Conservation (phyloP, 2,888 invertebrate genomes). For the Ariolimax columbianus region DNA sequence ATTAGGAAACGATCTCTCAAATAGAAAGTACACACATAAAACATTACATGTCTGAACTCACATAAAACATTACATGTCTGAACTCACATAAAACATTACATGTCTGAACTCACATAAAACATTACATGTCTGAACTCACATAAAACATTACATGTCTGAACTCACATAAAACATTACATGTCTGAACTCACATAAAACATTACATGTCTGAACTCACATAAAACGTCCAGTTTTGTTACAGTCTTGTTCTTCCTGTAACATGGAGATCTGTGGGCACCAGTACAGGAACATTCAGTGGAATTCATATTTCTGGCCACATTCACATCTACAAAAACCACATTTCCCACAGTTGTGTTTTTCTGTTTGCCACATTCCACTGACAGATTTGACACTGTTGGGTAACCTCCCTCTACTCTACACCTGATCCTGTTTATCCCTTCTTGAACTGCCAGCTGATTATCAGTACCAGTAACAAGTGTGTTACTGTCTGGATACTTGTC, state of each 20-base stretch:
- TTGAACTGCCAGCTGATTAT: not conserved
- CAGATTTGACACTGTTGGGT: not conserved
- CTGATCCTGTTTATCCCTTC: slow-evolving; percentile 13
- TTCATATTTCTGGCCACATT: not conserved
- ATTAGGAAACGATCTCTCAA: no score
- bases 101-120: no score
- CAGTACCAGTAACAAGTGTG: not conserved
- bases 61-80: no score
- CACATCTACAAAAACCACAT: slow-evolving; percentile 6
- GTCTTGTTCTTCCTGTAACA: not conserved
- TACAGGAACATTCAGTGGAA: not conserved
- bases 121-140: no score
- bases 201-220: not conserved
- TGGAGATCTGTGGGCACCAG: not conserved
- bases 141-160: no score
- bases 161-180: no score
- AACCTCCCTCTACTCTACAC: slow-evolving; percentile 7
- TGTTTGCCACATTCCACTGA: not conserved
- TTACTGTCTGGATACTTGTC: no score
- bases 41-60: no score
- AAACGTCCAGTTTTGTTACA: not conserved
- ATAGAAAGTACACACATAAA: no score
- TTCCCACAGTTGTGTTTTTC: not conserved
- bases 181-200: no score
- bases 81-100: no score